Base-by-base conservation (phyloP, 1,140 invertebrate genomes). In the Chrysoperla carnea region DNA sequence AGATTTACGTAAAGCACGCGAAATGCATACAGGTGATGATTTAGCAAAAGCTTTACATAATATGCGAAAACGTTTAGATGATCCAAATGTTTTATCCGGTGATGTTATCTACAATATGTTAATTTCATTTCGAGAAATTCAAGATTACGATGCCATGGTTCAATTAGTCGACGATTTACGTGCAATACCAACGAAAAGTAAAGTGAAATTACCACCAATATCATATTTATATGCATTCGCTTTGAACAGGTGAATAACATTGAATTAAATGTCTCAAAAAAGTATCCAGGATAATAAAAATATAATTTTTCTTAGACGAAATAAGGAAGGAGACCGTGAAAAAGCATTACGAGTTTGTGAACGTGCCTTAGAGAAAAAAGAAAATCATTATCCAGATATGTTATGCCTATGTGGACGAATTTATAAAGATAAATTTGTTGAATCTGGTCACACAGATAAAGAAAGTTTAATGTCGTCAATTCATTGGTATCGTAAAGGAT, bases 351-450 rank as follows among this genome's bases (percentile, higher is more conserved):
- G 79, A 58, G 88, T 96, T 0, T 95, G 97, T 45, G 77, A 85
- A 29, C 84, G 87, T 56, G 90, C 88, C 0, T 62, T 94, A 17
- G 77, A 90, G 48, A 89, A 88, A 55, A 86, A 90, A 61, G 89
- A 94, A 61, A 92, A 93, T 61, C 77, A 87, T 58, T 87, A 92
- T 55, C 85, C 84, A 1, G 96, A 99, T 61, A 93, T 98, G 77
- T 62, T 99, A n/a, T 97, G 96, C 58, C 70, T 99, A 1, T 97
- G 93, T 63, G 95, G 95, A 1, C 74, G 95, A 44, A 98, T 99
- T 57, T 97, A 98, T 60, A 99, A 99, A 64, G 95, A 99, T 63
- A 93, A 86, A 59, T 99, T 98, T 67, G 88, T 96, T 13, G 92
- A 97, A 67, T 94, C 89, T 33, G 75, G 84, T 48, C 93, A 94